phyloP scores from a whole-genome alignment of 2,888 invertebrate species.

The Cephonodes hylas region DNA sequence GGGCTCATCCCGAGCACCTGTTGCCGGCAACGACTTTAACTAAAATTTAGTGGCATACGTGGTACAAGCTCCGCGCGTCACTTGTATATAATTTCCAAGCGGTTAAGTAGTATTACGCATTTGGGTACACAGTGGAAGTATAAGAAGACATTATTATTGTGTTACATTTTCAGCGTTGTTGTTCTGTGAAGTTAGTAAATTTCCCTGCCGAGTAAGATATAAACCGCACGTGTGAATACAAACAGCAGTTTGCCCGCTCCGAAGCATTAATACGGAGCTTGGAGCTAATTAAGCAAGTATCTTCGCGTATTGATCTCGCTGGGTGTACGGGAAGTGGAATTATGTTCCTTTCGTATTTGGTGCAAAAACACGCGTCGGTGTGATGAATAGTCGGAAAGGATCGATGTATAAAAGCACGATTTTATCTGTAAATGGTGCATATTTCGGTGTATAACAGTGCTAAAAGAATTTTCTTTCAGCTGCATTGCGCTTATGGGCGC shows the following conservation, averaged over 20 bases:
- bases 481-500: constrained; percentile 49
- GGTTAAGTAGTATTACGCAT: constrained; percentile 64
- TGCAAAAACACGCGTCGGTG: background rate
- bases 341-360: background rate
- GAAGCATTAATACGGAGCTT: background rate
- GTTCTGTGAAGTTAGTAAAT: constrained; percentile 2
- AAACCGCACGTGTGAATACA: constrained; percentile 7
- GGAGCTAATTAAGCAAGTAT: background rate
- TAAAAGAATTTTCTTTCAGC: constrained; percentile 34
- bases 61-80: constrained; percentile 61
- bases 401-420: background rate
- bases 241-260: background rate
- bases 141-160: constrained; percentile 39
- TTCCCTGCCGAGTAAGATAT: background rate
- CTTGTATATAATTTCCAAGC: constrained; percentile 71
- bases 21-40: constrained; percentile 72
- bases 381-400: background rate
- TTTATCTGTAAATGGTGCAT: background rate
- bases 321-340: constrained; percentile 36
- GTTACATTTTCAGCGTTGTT: constrained; percentile 7
- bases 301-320: constrained; percentile 28
- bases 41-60: constrained; percentile 76
- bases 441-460: background rate
- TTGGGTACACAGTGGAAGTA: constrained; percentile 39
- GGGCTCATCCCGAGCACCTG: constrained; percentile 73